These are phyloP conservation scores for Atta colombica DNA, from an alignment of 1,140 invertebrate species.

Conservation along the genomic window DNA sequence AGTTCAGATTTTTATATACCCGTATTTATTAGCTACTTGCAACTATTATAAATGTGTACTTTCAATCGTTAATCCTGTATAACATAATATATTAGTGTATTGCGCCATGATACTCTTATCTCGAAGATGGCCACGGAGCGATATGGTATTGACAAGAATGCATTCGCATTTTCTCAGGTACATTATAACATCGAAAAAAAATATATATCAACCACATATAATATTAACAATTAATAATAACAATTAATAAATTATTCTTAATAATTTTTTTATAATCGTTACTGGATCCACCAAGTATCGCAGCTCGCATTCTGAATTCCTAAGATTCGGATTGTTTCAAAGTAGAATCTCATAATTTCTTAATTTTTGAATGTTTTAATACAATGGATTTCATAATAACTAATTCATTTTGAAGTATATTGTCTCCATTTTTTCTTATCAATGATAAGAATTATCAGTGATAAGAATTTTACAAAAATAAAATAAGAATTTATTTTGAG, in stretches of 20 bases:
- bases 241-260: constrained; percentile 35
- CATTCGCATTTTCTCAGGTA: constrained; percentile 31
- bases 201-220: background rate
- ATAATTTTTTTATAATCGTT: constrained; percentile 11
- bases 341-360: background rate
- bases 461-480: constrained; percentile 11
- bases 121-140: constrained; percentile 18
- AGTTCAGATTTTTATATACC: background rate
- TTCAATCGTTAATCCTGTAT: constrained; percentile 12
- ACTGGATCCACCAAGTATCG: background rate
- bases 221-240: background rate
- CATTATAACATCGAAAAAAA: background rate
- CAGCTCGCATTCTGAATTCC: background rate
- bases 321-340: constrained; percentile 2
- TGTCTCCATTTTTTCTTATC: background rate
- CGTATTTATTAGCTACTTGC: constrained; percentile 48
- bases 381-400: background rate
- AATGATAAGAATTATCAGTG: background rate
- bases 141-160: constrained; percentile 8
- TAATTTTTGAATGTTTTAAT: background rate
- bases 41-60: constrained; percentile 17
- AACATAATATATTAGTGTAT: constrained; percentile 17
- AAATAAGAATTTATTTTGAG: background rate
- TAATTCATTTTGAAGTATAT: background rate
- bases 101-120: constrained; percentile 24